Evolutionary conservation across 1,140 invertebrate species (phyloP).

Genomic region (Neoseiulus cucumeris): DNA sequence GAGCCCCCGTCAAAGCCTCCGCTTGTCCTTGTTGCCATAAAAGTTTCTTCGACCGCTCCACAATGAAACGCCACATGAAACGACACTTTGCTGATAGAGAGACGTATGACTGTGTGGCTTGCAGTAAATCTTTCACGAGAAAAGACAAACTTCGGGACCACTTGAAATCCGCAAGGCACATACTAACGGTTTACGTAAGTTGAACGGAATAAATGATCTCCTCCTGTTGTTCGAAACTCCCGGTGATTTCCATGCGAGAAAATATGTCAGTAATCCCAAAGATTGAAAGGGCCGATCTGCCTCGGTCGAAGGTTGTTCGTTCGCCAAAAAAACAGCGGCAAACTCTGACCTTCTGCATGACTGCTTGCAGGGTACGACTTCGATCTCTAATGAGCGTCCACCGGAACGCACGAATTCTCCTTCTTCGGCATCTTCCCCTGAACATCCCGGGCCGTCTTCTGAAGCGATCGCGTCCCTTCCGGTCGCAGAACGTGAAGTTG

Average conservation of each 20-base stretch:
- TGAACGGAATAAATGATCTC: too few species aligned
- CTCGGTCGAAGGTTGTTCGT: too few species aligned
- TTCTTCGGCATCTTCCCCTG: neutral
- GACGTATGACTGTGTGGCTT: slow-evolving; percentile 3
- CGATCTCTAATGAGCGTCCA: neutral
- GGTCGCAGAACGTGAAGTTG: neutral
- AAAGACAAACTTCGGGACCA: slow-evolving; percentile 9
- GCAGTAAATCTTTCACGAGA: slow-evolving; percentile 2
- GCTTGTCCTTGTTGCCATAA: neutral
- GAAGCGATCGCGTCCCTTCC: neutral
- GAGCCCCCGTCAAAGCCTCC: neutral
- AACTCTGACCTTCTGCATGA: too few species aligned
- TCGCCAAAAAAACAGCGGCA: too few species aligned
- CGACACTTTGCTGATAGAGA: neutral
- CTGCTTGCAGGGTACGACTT: too few species aligned
- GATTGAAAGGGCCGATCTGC: too few species aligned
- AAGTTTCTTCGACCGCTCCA: neutral
- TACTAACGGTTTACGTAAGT: slow-evolving; percentile 7
- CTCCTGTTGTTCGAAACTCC: too few species aligned
- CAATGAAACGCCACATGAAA: slow-evolving; percentile 9
- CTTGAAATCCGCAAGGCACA: slow-evolving; percentile 3
- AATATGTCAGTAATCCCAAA: too few species aligned
- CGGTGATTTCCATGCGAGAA: too few species aligned
- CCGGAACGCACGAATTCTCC: neutral
- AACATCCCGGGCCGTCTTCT: slow-evolving; percentile 1